Evolutionary conservation across 2,888 invertebrate species (phyloP).

Genomic region (Hofmannophila pseudospretella): DNA sequence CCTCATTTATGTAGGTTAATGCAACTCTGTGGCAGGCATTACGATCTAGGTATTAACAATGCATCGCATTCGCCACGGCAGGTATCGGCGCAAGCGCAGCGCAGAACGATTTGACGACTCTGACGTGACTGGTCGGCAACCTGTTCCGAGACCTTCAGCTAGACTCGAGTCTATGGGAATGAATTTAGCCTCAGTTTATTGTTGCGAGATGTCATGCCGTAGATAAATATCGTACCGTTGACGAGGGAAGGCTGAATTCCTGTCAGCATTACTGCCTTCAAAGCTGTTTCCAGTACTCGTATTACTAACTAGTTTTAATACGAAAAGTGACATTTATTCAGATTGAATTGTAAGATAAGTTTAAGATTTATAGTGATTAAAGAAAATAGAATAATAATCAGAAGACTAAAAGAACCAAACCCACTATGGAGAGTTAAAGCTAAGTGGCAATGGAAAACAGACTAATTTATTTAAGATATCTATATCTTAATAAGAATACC

Average conservation of each 20-base stretch:
- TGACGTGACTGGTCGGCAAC: constrained; percentile 18
- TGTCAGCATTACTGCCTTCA: neutral
- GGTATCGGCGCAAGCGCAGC: neutral
- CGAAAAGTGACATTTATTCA: too few species aligned
- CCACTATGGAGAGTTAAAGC: too few species aligned
- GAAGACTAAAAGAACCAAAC: too few species aligned
- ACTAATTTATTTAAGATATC: too few species aligned
- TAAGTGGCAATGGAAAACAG: too few species aligned
- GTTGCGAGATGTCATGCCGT: constrained; percentile 8
- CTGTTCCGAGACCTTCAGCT: constrained; percentile 18
- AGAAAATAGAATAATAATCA: too few species aligned
- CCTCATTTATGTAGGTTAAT: constrained; percentile 7
- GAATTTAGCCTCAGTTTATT: constrained; percentile 12
- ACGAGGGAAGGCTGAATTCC: constrained; percentile 1
- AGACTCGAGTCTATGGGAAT: constrained; percentile 19
- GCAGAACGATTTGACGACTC: constrained; percentile 15
- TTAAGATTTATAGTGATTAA: too few species aligned
- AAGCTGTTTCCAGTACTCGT: too few species aligned
- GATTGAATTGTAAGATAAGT: too few species aligned
- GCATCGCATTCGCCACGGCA: constrained; percentile 12
- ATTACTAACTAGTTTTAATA: too few species aligned
- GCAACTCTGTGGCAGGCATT: constrained; percentile 15
- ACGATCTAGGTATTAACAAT: constrained; percentile 17
- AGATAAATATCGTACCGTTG: neutral
- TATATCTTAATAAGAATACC: too few species aligned